These are phyloP conservation scores for Drosophila nannoptera DNA, from an alignment of 1,140 invertebrate species.

Conservation along the genomic window DNA sequence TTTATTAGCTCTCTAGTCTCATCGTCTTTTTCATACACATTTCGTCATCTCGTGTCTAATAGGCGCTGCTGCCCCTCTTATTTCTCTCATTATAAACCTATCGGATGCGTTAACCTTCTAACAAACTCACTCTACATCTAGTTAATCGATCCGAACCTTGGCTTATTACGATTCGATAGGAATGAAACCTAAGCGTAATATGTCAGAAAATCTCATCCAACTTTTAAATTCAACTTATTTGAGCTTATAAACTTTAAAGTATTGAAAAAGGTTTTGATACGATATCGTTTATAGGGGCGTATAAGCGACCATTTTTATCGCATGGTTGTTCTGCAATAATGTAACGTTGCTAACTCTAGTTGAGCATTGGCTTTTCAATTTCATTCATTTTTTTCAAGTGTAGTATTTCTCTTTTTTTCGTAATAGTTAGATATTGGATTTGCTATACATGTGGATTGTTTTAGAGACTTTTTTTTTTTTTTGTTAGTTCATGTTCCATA, in stretches of 20 bases:
- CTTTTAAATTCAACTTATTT: background rate
- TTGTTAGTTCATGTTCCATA: background rate
- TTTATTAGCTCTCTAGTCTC: background rate
- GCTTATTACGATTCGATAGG: conserved; percentile 2
- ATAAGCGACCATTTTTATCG: background rate
- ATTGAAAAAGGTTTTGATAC: no score
- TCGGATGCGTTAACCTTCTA: conserved; percentile 26
- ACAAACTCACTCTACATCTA: conserved; percentile 17
- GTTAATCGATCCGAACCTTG: conserved; percentile 1
- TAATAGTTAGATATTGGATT: background rate
- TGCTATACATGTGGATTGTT: background rate
- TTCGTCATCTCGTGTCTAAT: conserved; percentile 29
- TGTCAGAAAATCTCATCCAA: background rate
- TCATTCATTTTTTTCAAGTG: background rate
- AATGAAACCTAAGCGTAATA: conserved; percentile 25
- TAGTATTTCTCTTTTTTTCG: background rate
- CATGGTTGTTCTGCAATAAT: background rate
- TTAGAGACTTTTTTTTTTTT: background rate
- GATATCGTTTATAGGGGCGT: background rate
- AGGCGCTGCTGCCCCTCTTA: conserved; percentile 36
- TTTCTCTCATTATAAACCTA: conserved; percentile 25
- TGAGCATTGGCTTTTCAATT: background rate
- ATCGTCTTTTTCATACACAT: conserved; percentile 8
- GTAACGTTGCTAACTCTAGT: background rate
- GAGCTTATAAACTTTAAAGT: no score